These are phyloP conservation scores for Volucella inflata DNA, from an alignment of 2,888 invertebrate species.

Conservation along the genomic window DNA sequence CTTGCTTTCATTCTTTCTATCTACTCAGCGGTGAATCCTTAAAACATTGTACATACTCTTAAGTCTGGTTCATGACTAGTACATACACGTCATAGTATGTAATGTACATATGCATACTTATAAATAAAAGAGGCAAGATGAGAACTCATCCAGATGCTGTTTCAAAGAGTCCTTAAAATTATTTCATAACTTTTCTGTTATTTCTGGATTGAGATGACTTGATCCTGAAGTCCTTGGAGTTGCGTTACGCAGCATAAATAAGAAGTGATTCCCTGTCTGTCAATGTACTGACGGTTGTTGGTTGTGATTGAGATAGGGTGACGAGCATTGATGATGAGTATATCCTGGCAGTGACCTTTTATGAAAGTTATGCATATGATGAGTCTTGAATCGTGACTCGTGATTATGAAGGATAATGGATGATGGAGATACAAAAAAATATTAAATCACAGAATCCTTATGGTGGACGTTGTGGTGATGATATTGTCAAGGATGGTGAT, in stretches of 20 bases:
- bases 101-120: constrained; percentile 29
- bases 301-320: constrained; percentile 23
- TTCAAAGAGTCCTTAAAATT: constrained; percentile 54
- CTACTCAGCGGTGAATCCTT: too few species aligned
- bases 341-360: constrained; percentile 16
- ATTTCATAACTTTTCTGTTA: constrained; percentile 64
- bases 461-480: neutral
- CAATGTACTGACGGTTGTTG: constrained; percentile 23
- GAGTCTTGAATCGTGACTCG: constrained; percentile 27
- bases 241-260: constrained; percentile 49
- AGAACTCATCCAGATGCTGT: constrained; percentile 66
- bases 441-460: constrained; percentile 36
- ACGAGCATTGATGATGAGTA: neutral
- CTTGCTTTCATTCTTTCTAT: too few species aligned
- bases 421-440: neutral
- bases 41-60: too few species aligned
- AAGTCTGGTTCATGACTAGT: too few species aligned
- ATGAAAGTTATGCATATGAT: constrained; percentile 26
- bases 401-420: constrained; percentile 52
- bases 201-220: constrained; percentile 63
- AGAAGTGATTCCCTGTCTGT: constrained; percentile 43
- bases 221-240: constrained; percentile 42
- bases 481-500: too few species aligned
- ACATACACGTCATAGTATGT: too few species aligned
- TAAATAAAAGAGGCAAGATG: constrained; percentile 38